Conservation (phyloP, 2,888 invertebrate species). For the Exephanes ischioxanthus region DNA sequence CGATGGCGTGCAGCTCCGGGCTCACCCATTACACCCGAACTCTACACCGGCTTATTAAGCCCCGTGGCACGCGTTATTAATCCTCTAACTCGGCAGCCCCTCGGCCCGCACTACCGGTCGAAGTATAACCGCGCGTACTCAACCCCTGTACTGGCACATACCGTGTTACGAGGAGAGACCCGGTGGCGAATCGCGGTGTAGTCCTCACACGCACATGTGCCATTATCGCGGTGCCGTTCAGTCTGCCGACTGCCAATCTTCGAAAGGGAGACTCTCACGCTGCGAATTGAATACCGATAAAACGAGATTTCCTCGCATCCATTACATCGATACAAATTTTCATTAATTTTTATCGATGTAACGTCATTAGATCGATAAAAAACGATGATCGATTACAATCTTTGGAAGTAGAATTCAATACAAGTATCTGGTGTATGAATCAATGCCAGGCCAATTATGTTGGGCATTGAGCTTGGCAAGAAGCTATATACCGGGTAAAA, state of each 20-base stretch:
- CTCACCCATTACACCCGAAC: constrained; percentile 75
- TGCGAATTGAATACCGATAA: constrained; percentile 54
- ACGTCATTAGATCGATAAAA: background rate
- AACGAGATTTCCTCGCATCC: background rate
- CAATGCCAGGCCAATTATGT: too few relatives aligned
- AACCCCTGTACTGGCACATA: constrained; percentile 39
- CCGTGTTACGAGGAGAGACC: constrained; percentile 40
- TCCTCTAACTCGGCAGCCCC: constrained; percentile 78
- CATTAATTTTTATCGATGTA: background rate
- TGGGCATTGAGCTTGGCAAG: too few relatives aligned
- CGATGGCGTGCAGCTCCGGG: constrained; percentile 54
- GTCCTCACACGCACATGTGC: constrained; percentile 67
- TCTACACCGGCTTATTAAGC: constrained; percentile 81
- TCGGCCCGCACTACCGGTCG: constrained; percentile 4
- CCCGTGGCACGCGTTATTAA: constrained; percentile 84
- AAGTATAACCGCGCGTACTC: constrained; percentile 33
- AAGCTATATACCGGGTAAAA: too few relatives aligned
- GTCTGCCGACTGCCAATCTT: constrained; percentile 57
- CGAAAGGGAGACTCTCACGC: constrained; percentile 27
- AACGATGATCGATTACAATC: too few relatives aligned
- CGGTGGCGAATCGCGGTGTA: constrained; percentile 49
- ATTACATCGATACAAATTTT: background rate
- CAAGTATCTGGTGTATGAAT: too few relatives aligned
- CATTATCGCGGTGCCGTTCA: constrained; percentile 66
- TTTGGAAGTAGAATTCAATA: too few relatives aligned